Conservation (phyloP, 2,113 vertebrate species). For the Vidua macroura region DNA sequence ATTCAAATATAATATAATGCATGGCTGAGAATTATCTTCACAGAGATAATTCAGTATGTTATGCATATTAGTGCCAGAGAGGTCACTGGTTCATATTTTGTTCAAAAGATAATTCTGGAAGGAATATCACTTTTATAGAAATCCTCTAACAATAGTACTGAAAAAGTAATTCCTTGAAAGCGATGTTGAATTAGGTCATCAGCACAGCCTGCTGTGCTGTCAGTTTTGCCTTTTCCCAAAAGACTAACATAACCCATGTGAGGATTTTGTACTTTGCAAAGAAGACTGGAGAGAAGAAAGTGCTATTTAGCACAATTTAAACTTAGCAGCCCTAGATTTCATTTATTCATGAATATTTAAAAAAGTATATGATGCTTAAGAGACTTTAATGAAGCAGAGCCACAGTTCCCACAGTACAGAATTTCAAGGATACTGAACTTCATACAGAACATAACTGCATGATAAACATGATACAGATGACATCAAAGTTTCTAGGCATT, state of each 20-base stretch:
- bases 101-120: constrained; percentile 10
- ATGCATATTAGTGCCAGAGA: background rate
- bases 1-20: constrained; percentile 13
- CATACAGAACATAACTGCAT: background rate
- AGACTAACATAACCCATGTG: background rate
- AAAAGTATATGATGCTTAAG: background rate
- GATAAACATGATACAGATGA: background rate
- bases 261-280: background rate
- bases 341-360: background rate
- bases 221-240: background rate
- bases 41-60: background rate
- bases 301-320: background rate
- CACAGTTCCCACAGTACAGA: background rate
- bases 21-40: background rate
- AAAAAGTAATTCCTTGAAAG: constrained; percentile 39
- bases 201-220: background rate
- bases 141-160: background rate
- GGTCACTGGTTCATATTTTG: background rate
- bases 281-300: background rate
- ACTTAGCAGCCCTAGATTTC: background rate
- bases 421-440: background rate
- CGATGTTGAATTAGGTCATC: background rate
- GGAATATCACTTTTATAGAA: background rate
- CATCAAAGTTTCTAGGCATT: background rate
- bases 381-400: background rate